Percentiles rank a stretch among this genome's conserved stretches.
These are phyloP conservation scores for Zaprionus gabonicus DNA, from an alignment of 1,140 invertebrate species.

Conservation along the genomic window DNA sequence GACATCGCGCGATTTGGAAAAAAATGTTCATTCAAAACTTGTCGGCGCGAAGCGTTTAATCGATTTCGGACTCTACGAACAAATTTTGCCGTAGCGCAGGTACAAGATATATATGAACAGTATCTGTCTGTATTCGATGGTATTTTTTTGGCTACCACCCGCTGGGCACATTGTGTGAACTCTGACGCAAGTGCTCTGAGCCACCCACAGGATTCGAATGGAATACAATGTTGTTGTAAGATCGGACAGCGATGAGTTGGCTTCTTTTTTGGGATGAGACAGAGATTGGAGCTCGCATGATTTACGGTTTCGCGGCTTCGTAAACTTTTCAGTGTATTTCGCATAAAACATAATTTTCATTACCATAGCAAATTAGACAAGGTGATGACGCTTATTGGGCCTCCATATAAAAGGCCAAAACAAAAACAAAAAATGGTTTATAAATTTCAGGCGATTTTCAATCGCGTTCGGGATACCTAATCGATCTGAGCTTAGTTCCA, in stretches of 20 bases:
- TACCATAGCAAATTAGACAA: slow-evolving; percentile 83
- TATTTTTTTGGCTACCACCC: slow-evolving; percentile 46
- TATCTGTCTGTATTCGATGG: not conserved
- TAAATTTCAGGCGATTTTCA: not conserved
- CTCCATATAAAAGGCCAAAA: slow-evolving; percentile 26
- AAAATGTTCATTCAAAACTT: slow-evolving; percentile 68
- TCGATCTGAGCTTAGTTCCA: slow-evolving; percentile 13
- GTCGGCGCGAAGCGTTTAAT: slow-evolving; percentile 66
- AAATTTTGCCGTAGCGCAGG: slow-evolving; percentile 1
- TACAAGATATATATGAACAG: not conserved
- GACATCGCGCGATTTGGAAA: slow-evolving; percentile 55
- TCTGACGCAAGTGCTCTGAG: slow-evolving; percentile 54
- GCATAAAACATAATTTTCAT: slow-evolving; percentile 79
- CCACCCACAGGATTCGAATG: slow-evolving; percentile 72
- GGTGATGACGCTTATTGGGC: slow-evolving; percentile 80
- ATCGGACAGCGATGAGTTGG: slow-evolving; percentile 49
- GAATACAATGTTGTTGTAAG: slow-evolving; percentile 41
- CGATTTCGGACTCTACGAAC: slow-evolving; percentile 60
- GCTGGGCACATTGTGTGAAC: slow-evolving; percentile 64
- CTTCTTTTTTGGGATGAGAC: slow-evolving; percentile 6
- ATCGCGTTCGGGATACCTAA: slow-evolving; percentile 8
- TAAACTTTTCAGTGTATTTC: slow-evolving; percentile 57
- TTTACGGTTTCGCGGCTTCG: slow-evolving; percentile 57
- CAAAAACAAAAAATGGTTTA: slow-evolving; percentile 20
- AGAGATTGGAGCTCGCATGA: slow-evolving; percentile 46